Base-by-base conservation (phyloP, 2,888 invertebrate genomes). In the Diadegma fenestrale region DNA sequence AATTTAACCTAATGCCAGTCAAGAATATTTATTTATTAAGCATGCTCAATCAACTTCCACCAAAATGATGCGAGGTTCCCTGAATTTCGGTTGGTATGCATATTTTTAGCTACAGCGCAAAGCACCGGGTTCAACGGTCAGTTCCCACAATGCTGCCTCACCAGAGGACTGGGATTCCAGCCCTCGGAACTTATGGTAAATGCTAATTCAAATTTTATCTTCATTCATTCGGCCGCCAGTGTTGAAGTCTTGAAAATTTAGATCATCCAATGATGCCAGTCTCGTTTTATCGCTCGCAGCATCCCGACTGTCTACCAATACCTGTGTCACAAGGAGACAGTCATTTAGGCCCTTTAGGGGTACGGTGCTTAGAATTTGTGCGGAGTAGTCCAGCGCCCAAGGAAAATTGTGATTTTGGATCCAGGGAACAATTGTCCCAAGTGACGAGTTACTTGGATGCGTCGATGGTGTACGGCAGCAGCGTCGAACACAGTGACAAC, bases 231-330 rank as follows among this genome's bases (percentile, higher is more conserved):
- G 26, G 5, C 6, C 14, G 26, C 5, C 14, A 14, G 22, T 12
- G 14, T 4, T 5, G 26, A 58, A 26, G 26, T 58, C 6, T 12
- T 19, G 19, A 19, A 51, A 51, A 10, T 51, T 51, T 8, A 19
- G 0, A 19, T 7, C 19, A 19, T 19, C 17, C 19, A 19, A 51
- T 37, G 19, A 19, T 51, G 19, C 1, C 2, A 22, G 19, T 26
- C 41, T 30, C 19, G 30, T 54, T 77, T 58, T 58, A 45, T n/a
- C 63, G 68, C 81, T 94, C 94, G 78, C 94, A 97, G 95, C 98
- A 98, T 94, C 98, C 98, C 0, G 97, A 97, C 91, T 98, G 98
- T 93, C 94, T 97, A 88, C 97, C 98, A 0, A 98, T 98, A 88
- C 94, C 95, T 75, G 97, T 98, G 0, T 96, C 97, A 0, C 91